phyloP scores from a whole-genome alignment of 2,888 invertebrate species.

The Eupeodes luniger region DNA sequence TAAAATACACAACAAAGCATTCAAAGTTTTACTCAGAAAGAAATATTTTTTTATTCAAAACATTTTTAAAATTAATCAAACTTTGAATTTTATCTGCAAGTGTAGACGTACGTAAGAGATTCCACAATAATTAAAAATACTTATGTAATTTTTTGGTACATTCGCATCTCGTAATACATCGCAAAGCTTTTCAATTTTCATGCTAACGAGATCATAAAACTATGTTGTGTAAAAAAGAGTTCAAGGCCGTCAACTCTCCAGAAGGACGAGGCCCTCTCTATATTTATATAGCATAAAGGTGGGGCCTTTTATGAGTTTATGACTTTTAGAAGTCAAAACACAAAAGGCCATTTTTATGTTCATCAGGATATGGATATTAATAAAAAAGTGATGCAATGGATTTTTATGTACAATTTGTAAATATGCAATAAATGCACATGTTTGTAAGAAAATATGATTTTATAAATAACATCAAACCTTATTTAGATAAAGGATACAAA shows the following conservation, averaged over 20 bases:
- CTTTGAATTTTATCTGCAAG: background rate
- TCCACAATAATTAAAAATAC: background rate
- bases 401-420: no score
- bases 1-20: no score
- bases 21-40: no score
- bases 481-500: no score
- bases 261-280: background rate
- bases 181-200: background rate
- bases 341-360: background rate
- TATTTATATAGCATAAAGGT: no score
- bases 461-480: no score
- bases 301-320: background rate
- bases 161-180: background rate
- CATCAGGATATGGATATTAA: no score
- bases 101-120: background rate
- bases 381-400: no score
- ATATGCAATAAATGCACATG: no score
- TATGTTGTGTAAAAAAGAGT: background rate
- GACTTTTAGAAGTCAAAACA: background rate
- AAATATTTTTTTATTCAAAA: background rate
- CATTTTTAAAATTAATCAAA: background rate
- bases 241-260: background rate
- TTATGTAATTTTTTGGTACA: background rate
- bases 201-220: slow-evolving; percentile 4
- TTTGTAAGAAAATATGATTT: no score